phyloP scores from a whole-genome alignment of 2,113 vertebrate genomes.

The Nothocercus julius region DNA sequence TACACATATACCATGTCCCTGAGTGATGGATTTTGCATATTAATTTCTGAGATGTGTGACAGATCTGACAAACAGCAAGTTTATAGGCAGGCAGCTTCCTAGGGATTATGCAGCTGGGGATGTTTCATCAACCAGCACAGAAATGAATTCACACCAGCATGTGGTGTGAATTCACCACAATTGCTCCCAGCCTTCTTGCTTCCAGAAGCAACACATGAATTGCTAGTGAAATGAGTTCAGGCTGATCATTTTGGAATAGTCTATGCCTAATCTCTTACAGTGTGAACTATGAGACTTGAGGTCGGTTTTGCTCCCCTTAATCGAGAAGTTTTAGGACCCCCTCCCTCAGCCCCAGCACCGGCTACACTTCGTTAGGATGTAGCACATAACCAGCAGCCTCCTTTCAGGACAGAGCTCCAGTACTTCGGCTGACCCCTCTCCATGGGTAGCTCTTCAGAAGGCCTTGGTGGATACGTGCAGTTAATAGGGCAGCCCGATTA shows the following conservation, averaged over 20 bases:
- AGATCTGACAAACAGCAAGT: slow-evolving; percentile 58
- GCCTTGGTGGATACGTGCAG: background rate
- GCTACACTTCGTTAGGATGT: background rate
- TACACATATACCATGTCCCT: slow-evolving; percentile 34
- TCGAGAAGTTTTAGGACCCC: background rate
- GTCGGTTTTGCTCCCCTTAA: background rate
- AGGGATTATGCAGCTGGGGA: background rate
- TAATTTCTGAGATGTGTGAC: slow-evolving; percentile 56
- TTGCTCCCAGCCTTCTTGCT: background rate
- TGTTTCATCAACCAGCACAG: background rate
- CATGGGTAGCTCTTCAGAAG: background rate
- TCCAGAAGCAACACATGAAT: background rate
- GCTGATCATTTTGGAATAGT: background rate
- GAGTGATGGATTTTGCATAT: slow-evolving; percentile 67
- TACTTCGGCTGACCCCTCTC: background rate
- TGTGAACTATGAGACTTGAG: background rate
- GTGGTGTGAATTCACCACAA: background rate
- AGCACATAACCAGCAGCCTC: background rate
- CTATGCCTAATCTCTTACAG: background rate
- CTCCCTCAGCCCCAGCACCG: too few relatives aligned
- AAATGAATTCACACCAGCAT: background rate
- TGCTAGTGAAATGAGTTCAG: background rate
- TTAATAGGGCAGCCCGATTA: background rate
- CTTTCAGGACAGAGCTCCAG: background rate
- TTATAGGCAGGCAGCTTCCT: slow-evolving; percentile 40